phyloP scores from a whole-genome alignment of 2,888 invertebrate genomes.

The Zootermopsis nevadensis region DNA sequence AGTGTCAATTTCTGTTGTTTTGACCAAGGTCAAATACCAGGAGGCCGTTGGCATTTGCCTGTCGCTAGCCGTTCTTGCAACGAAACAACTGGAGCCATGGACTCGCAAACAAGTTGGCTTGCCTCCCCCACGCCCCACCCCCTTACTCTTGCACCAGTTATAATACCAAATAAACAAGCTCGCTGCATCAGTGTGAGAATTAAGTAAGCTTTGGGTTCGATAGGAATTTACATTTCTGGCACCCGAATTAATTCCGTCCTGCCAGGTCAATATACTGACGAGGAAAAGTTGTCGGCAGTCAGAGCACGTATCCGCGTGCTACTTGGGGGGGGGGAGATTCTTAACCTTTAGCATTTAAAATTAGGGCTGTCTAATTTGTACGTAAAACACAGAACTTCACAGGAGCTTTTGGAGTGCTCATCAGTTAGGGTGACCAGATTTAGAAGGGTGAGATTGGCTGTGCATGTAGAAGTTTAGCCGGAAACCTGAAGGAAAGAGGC shows the following conservation, averaged over 20 bases:
- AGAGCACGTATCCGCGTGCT: background rate
- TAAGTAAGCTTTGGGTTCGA: background rate
- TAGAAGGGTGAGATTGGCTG: too few relatives aligned
- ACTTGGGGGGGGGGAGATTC: background rate
- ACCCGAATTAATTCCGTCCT: background rate
- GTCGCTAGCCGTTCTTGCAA: background rate
- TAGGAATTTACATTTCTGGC: background rate
- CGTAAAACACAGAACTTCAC: too few relatives aligned
- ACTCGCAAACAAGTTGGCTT: background rate
- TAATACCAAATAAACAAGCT: background rate
- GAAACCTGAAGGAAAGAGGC: too few relatives aligned
- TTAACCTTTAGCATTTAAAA: background rate
- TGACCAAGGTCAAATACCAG: constrained; percentile 26
- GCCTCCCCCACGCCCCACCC: background rate
- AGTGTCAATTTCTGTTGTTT: background rate
- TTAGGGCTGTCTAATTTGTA: background rate
- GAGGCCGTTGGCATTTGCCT: constrained; percentile 18
- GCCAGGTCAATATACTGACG: background rate
- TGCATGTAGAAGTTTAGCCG: too few relatives aligned
- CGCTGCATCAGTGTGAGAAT: too few relatives aligned
- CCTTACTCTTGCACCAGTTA: too few relatives aligned
- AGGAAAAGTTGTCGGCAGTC: background rate
- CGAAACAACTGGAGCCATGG: background rate
- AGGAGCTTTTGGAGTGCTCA: too few relatives aligned
- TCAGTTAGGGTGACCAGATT: too few relatives aligned